These are phyloP conservation scores for Endomychus coccineus DNA, from an alignment of 2,888 invertebrate species.

Conservation along the genomic window DNA sequence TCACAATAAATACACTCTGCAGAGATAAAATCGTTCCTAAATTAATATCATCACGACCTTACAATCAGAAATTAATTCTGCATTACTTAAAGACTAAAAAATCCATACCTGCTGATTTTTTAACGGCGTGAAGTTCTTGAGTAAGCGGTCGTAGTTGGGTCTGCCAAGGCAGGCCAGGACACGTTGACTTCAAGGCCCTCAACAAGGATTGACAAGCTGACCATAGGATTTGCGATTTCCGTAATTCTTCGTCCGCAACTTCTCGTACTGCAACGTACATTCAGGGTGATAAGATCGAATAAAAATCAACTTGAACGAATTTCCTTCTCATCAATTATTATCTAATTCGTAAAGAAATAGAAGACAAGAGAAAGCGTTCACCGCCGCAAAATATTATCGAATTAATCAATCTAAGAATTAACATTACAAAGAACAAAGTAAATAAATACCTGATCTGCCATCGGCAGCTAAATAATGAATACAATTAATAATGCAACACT, in stretches of 20 bases:
- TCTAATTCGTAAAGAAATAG: too few species aligned
- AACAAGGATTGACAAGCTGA: slow-evolving; percentile 84
- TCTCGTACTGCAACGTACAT: slow-evolving; percentile 56
- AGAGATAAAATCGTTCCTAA: too few species aligned
- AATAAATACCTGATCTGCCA: slow-evolving; percentile 11
- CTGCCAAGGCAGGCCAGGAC: slow-evolving; percentile 50
- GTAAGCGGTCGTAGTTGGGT: slow-evolving; percentile 55
- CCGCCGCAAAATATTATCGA: too few species aligned
- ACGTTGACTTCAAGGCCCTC: slow-evolving; percentile 62
- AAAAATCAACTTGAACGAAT: too few species aligned
- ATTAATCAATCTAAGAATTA: too few species aligned
- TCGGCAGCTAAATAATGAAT: slow-evolving; percentile 8
- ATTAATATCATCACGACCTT: too few species aligned
- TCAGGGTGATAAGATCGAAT: too few species aligned
- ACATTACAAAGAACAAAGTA: not conserved
- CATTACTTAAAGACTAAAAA: too few species aligned
- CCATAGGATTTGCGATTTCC: slow-evolving; percentile 86
- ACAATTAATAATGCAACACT: slow-evolving; percentile 2
- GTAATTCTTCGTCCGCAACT: slow-evolving; percentile 65
- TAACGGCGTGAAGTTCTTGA: slow-evolving; percentile 65
- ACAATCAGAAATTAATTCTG: too few species aligned
- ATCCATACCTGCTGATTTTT: slow-evolving; percentile 62
- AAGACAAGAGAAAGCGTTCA: too few species aligned
- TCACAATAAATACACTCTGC: too few species aligned
- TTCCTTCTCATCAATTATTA: too few species aligned